Conservation (phyloP, 2,113 vertebrate species). For the Sminthopsis crassicaudata region DNA sequence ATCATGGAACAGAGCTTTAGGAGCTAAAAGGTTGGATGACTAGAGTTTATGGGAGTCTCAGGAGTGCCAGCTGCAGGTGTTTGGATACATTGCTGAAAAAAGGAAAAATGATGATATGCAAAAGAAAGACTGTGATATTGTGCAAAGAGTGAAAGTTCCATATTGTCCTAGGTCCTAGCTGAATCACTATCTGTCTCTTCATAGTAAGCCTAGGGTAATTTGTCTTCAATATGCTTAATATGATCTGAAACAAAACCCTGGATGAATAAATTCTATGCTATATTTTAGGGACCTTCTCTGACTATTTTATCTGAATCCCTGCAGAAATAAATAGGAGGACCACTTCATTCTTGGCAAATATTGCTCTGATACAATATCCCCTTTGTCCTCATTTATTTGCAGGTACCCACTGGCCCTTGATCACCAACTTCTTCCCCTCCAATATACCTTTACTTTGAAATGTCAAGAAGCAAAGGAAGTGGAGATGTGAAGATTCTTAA, state of each 20-base stretch:
- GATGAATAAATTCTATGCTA: not conserved
- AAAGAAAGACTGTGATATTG: not conserved
- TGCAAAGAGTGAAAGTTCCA: not conserved
- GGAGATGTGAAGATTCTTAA: slow-evolving; percentile 3
- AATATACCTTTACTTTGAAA: not conserved
- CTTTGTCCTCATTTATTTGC: not conserved
- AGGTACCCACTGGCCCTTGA: too few relatives aligned
- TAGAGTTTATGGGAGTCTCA: not conserved
- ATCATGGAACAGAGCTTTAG: not conserved
- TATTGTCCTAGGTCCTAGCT: not conserved
- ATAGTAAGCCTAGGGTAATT: not conserved
- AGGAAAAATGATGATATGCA: not conserved
- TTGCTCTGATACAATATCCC: not conserved
- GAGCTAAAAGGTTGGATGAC: not conserved
- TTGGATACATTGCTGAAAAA: not conserved
- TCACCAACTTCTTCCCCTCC: too few relatives aligned
- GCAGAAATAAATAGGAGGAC: not conserved
- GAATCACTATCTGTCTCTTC: not conserved
- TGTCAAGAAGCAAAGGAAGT: slow-evolving; percentile 15
- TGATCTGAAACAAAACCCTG: not conserved
- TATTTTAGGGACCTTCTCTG: not conserved
- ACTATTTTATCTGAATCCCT: not conserved
- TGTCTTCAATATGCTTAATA: not conserved
- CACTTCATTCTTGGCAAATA: not conserved
- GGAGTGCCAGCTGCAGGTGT: not conserved